These are phyloP conservation scores for Parelbella ahira DNA, from an alignment of 2,888 invertebrate genomes.

Conservation along the genomic window DNA sequence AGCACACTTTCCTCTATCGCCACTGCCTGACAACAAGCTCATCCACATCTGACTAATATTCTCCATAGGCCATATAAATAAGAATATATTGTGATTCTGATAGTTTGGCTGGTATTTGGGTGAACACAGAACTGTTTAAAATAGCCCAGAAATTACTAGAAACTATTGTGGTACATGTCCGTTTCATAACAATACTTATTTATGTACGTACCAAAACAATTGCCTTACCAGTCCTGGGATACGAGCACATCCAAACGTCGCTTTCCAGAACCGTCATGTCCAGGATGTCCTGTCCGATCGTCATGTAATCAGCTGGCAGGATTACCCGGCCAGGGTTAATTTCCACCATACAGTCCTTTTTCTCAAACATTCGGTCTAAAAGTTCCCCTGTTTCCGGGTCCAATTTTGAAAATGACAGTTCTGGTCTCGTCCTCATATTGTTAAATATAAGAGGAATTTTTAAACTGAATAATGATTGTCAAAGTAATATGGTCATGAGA, in stretches of 20 bases:
- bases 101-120: too few species aligned
- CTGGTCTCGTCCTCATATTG: constrained; percentile 61
- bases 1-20: too few species aligned
- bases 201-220: too few species aligned
- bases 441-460: too few species aligned
- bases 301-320: constrained; percentile 84
- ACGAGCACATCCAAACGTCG: constrained; percentile 93
- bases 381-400: constrained; percentile 80
- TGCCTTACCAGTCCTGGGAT: constrained; percentile 92
- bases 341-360: constrained; percentile 85
- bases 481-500: neutral
- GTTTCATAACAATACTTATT: too few species aligned
- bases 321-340: constrained; percentile 86
- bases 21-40: too few species aligned
- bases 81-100: too few species aligned
- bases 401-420: constrained; percentile 79
- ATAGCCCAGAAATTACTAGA: too few species aligned
- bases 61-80: too few species aligned
- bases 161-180: too few species aligned
- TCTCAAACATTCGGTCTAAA: constrained; percentile 85
- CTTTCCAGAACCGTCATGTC: constrained; percentile 86
- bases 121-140: too few species aligned
- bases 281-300: constrained; percentile 84
- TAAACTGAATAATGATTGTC: neutral
- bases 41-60: too few species aligned